A percentile compares a stretch with the other conserved stretches of the same genome.
These are phyloP conservation scores for Oedothorax gibbosus DNA, from an alignment of 1,140 invertebrate species.

Conservation along the genomic window DNA sequence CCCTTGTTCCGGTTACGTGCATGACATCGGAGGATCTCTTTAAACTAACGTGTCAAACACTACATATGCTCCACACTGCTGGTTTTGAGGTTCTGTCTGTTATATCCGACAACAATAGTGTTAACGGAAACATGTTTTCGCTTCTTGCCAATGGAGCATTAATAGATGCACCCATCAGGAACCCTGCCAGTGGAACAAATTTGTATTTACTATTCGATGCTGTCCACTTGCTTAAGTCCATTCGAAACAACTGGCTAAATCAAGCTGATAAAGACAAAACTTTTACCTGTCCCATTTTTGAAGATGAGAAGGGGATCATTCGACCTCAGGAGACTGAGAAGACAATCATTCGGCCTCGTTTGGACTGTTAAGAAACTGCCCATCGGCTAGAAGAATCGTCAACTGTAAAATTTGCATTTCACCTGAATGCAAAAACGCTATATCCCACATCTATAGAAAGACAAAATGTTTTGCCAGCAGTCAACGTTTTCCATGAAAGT, in stretches of 20 bases:
- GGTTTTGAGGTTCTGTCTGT: too few species aligned
- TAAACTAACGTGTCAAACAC: too few species aligned
- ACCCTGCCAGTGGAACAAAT: too few species aligned
- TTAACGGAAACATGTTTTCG: too few species aligned
- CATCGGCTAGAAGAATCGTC: neutral
- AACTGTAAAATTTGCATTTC: neutral
- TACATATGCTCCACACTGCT: too few species aligned
- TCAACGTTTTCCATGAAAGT: conserved; percentile 19
- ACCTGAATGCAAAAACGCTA: neutral
- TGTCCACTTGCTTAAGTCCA: too few species aligned
- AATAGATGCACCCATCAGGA: too few species aligned
- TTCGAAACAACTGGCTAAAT: conserved; percentile 1
- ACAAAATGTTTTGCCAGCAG: conserved; percentile 1
- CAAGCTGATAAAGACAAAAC: neutral
- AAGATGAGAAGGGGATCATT: neutral
- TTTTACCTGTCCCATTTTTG: neutral
- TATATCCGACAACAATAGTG: too few species aligned
- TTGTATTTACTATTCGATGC: too few species aligned
- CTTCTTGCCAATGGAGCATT: too few species aligned
- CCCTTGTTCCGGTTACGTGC: too few species aligned
- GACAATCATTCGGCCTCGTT: neutral
- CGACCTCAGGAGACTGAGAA: neutral
- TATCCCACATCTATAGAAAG: neutral
- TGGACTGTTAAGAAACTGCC: neutral
- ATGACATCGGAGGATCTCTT: too few species aligned